Percentiles rank a stretch among this genome's conserved stretches.
phyloP scores from a whole-genome alignment of 2,113 vertebrate genomes.

The Corythornis cristatus region DNA sequence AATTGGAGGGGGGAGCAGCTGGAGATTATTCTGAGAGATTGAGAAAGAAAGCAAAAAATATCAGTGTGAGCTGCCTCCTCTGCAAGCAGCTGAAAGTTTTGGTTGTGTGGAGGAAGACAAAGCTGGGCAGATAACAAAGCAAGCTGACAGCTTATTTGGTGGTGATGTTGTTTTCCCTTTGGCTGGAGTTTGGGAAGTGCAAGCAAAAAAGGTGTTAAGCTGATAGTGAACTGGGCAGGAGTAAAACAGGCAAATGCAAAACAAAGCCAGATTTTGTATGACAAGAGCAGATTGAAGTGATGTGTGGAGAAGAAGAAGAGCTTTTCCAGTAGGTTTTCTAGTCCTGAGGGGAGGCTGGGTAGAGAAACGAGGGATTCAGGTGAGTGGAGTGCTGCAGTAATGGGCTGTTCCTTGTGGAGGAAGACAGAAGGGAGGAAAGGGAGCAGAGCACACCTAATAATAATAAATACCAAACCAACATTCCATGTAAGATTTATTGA shows the following conservation, averaged over 20 bases:
- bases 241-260: not conserved
- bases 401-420: not conserved
- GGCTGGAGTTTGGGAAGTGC: not conserved
- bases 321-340: not conserved
- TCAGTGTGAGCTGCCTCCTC: not conserved
- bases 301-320: not conserved
- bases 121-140: not conserved
- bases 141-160: not conserved
- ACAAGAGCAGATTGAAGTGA: not conserved
- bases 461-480: not conserved
- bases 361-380: not conserved
- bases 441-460: conserved; percentile 7
- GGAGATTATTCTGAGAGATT: not conserved
- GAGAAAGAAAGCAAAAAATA: not conserved
- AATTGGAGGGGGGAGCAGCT: conserved; percentile 5
- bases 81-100: not conserved
- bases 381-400: not conserved
- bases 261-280: not conserved
- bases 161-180: not conserved
- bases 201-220: not conserved
- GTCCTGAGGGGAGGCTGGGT: not conserved
- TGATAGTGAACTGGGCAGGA: not conserved
- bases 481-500: conserved; percentile 23
- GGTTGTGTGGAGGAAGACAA: not conserved
- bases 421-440: conserved; percentile 5